phyloP scores from a whole-genome alignment of 2,888 invertebrate species.

The Lochmaea crataegi region DNA sequence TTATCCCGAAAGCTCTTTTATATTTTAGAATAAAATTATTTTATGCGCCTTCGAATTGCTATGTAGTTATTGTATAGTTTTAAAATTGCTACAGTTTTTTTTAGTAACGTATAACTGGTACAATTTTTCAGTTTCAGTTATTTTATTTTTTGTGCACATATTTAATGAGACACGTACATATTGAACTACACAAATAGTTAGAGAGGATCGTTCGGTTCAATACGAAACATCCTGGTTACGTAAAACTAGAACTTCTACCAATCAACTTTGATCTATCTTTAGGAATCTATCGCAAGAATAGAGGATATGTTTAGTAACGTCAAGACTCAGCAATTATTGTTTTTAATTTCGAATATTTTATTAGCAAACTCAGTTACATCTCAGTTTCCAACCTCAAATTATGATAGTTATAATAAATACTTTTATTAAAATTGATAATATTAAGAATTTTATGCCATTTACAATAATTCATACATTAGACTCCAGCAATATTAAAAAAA shows the following conservation, averaged over 20 bases:
- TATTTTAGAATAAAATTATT: slow-evolving; percentile 28
- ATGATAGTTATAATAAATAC: too few species aligned
- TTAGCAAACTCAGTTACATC: too few species aligned
- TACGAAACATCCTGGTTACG: not conserved
- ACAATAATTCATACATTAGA: not conserved
- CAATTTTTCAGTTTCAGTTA: not conserved
- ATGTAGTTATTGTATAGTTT: slow-evolving; percentile 5
- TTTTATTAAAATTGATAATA: too few species aligned
- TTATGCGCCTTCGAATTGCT: slow-evolving; percentile 7
- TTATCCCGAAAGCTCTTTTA: slow-evolving; percentile 20
- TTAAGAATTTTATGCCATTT: too few species aligned
- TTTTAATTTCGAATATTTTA: too few species aligned
- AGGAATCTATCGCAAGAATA: too few species aligned
- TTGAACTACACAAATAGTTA: not conserved
- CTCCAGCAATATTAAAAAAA: not conserved
- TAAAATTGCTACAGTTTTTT: not conserved
- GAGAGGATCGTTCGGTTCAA: not conserved
- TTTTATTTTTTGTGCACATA: not conserved
- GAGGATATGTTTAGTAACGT: too few species aligned
- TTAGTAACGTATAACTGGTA: not conserved
- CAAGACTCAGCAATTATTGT: too few species aligned
- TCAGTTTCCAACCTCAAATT: too few species aligned
- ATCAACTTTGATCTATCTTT: not conserved
- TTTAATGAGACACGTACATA: not conserved
- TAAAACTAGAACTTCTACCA: not conserved